Evolutionary conservation across 2,797 vertebrate species (phyloP).

Genomic region (Pseudomugil gertrudae): DNA sequence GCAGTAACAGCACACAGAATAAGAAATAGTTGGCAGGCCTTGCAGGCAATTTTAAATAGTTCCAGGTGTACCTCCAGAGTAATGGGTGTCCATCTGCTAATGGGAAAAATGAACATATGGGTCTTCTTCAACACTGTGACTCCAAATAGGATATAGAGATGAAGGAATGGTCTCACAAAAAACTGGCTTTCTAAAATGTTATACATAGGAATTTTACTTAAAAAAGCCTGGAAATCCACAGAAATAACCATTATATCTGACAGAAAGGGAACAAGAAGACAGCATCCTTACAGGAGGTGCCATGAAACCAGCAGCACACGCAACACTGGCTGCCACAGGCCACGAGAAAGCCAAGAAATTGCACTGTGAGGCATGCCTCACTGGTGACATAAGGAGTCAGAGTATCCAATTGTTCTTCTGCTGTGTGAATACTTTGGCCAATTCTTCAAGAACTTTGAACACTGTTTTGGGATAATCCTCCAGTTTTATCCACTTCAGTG

Average conservation of each 20-base stretch:
- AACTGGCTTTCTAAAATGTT: constrained; percentile 14
- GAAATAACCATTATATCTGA: constrained; percentile 26
- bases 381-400: constrained; percentile 32
- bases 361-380: constrained; percentile 14
- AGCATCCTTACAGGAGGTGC: constrained; percentile 26
- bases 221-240: constrained; percentile 23
- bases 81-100: constrained; percentile 31
- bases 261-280: constrained; percentile 16
- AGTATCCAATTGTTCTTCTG: constrained; percentile 27
- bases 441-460: constrained; percentile 24
- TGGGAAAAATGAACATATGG: constrained; percentile 32
- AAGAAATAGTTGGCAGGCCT: constrained; percentile 1
- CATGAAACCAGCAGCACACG: constrained; percentile 31
- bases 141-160: constrained; percentile 5
- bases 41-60: constrained; percentile 10
- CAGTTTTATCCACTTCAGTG: not conserved
- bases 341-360: constrained; percentile 31
- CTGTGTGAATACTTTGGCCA: constrained; percentile 2
- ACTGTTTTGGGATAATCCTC: constrained; percentile 3
- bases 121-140: constrained; percentile 18
- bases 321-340: constrained; percentile 27
- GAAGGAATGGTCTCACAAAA: constrained; percentile 3
- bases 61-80: constrained; percentile 6
- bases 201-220: constrained; percentile 17
- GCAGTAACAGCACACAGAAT: not conserved